Conservation (phyloP, 2,113 vertebrate species). For the Corythaeola cristata region DNA sequence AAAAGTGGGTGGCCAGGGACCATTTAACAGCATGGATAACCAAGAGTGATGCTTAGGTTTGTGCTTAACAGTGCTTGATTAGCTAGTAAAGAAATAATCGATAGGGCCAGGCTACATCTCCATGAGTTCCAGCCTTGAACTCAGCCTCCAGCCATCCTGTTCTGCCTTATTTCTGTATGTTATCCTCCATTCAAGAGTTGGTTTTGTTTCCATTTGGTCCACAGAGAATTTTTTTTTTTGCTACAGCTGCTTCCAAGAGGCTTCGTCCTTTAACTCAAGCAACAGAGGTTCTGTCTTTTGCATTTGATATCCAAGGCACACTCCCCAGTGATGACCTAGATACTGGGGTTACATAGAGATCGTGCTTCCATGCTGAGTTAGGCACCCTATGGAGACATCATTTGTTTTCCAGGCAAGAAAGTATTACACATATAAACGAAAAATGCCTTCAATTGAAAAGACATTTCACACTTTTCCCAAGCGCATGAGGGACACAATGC, state of each 20-base stretch:
- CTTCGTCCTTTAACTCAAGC: not conserved
- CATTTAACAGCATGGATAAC: not conserved
- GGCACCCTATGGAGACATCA: conserved; percentile 29
- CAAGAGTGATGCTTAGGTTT: not conserved
- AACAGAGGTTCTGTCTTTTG: not conserved
- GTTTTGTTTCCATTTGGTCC: not conserved
- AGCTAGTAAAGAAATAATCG: not conserved
- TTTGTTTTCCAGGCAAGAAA: conserved; percentile 44
- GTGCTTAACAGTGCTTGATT: not conserved
- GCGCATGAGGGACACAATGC: conserved; percentile 5
- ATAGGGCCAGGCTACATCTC: not conserved
- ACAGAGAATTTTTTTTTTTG: not conserved
- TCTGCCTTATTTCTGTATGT: not conserved
- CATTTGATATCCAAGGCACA: not conserved
- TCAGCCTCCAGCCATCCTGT: not conserved
- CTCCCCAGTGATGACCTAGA: conserved; percentile 9
- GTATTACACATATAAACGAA: conserved; percentile 7
- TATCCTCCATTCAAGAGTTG: not conserved
- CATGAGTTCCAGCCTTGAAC: not conserved
- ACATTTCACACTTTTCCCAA: conserved; percentile 25
- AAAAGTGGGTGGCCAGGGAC: not conserved
- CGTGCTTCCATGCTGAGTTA: not conserved
- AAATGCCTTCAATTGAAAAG: conserved; percentile 25
- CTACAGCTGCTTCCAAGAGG: not conserved
- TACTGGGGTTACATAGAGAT: not conserved